Evolutionary conservation across 2,113 vertebrate genomes (phyloP).

Genomic region (Camelus bactrianus): DNA sequence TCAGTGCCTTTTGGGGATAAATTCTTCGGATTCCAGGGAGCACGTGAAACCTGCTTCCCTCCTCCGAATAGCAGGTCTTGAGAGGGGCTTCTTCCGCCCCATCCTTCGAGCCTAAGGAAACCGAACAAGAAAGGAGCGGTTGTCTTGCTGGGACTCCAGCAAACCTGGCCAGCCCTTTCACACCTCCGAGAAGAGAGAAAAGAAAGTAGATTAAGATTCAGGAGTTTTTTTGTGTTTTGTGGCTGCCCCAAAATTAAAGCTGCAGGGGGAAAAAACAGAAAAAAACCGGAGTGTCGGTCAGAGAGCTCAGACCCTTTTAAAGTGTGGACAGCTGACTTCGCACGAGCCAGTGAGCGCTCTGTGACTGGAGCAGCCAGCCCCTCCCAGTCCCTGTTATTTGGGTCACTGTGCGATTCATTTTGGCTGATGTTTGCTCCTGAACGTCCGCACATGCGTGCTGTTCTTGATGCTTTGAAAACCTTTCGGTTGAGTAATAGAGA

Average conservation of each 20-base stretch:
- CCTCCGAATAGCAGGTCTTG: neutral
- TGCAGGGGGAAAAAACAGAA: neutral
- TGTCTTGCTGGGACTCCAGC: neutral
- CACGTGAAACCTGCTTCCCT: neutral
- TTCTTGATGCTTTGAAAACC: conserved; percentile 17
- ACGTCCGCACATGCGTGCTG: neutral
- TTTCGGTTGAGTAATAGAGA: neutral
- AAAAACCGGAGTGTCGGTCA: neutral
- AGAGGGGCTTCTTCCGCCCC: neutral
- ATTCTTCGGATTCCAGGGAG: neutral
- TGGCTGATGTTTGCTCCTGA: conserved; percentile 8
- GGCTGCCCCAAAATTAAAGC: neutral
- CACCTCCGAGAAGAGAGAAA: neutral
- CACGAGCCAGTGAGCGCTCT: neutral
- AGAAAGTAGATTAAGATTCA: neutral
- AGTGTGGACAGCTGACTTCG: neutral
- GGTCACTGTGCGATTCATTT: conserved; percentile 11
- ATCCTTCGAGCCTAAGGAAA: neutral
- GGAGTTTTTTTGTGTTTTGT: neutral
- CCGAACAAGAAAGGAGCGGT: neutral
- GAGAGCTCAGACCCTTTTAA: neutral
- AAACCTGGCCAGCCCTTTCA: neutral
- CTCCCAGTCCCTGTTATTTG: neutral
- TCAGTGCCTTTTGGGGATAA: neutral
- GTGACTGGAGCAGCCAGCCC: neutral